Evolutionary conservation across 1,140 invertebrate genomes (phyloP).

Genomic region (Macrotrachela quadricornifera): DNA sequence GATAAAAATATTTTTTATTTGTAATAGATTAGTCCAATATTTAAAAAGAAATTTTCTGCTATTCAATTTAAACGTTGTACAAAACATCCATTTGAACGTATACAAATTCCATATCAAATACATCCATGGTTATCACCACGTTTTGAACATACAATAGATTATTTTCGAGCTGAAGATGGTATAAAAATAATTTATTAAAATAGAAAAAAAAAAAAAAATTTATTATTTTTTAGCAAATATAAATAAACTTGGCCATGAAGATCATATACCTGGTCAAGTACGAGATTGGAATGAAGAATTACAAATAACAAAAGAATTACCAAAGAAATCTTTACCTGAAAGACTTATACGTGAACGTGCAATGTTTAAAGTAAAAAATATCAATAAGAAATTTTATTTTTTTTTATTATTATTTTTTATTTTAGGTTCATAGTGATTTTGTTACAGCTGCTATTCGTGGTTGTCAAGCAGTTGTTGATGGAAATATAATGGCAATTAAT

Average conservation of each 20-base stretch:
- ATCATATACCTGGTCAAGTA: conserved; percentile 94
- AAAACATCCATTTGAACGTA: conserved; percentile 82
- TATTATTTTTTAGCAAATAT: background rate
- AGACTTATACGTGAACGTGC: conserved; percentile 76
- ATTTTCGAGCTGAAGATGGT: conserved; percentile 91
- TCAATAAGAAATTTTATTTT: no score
- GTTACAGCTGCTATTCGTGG: conserved; percentile 83
- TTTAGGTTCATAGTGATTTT: conserved; percentile 39
- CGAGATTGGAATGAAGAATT: conserved; percentile 99
- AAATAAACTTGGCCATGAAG: conserved; percentile 42
- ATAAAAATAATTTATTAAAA: conserved; percentile 21
- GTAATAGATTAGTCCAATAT: conserved; percentile 44
- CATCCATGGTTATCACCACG: conserved; percentile 67
- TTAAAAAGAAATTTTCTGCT: conserved; percentile 73
- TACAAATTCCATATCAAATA: conserved; percentile 86
- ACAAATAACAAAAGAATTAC: conserved; percentile 83
- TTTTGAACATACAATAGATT: conserved; percentile 82
- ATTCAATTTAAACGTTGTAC: conserved; percentile 68
- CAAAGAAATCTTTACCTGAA: conserved; percentile 75
- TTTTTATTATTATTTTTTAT: no score
- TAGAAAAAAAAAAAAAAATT: no score
- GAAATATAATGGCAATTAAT: conserved; percentile 97
- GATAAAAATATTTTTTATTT: no score
- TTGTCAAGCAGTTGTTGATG: conserved; percentile 93
- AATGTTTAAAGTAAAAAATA: conserved; percentile 62